A percentile compares a stretch with the other conserved stretches of the same genome.
Conservation (phyloP, 2,797 vertebrate genomes). For the Rhabdomys pumilio region DNA sequence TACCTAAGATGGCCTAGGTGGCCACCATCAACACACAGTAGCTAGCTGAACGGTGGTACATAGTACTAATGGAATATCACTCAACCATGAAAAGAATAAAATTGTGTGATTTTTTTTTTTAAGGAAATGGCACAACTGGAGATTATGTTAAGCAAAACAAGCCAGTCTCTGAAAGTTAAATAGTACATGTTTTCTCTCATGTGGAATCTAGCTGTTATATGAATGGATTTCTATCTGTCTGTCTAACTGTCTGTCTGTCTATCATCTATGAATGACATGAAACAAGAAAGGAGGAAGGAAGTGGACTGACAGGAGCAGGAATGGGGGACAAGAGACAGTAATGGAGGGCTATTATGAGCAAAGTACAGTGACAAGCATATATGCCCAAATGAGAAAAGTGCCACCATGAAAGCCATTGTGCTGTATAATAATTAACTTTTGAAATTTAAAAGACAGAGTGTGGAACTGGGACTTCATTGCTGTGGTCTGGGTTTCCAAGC, state of each 20-base stretch:
- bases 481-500: neutral
- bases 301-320: neutral
- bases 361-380: no score
- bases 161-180: neutral
- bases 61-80: neutral
- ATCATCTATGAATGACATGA: neutral
- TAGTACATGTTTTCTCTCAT: neutral
- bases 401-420: neutral
- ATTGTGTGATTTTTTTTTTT: neutral
- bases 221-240: no score
- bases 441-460: neutral
- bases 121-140: neutral
- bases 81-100: neutral
- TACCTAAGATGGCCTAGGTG: neutral
- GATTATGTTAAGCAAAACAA: neutral
- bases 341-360: neutral
- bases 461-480: neutral
- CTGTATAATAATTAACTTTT: neutral
- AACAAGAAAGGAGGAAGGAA: neutral
- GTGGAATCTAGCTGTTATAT: neutral
- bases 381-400: neutral
- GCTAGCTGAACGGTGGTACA: neutral
- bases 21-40: neutral
- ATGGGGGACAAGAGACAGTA: neutral
- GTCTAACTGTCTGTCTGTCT: no score